Percentiles rank a stretch among this genome's conserved stretches.
phyloP scores from a whole-genome alignment of 2,888 invertebrate species.

The Coelopa pilipes region DNA sequence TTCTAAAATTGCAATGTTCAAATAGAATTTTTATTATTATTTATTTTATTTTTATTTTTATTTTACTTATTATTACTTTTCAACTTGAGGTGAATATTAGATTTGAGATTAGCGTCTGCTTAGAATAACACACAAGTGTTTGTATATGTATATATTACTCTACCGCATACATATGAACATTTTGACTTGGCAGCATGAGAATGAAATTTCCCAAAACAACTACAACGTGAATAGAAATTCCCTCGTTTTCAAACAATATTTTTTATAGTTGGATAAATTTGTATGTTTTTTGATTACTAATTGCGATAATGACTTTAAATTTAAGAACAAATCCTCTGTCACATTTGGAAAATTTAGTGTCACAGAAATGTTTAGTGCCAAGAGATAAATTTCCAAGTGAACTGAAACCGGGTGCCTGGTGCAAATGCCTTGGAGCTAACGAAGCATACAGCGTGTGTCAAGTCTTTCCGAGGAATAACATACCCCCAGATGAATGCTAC shows the following conservation, averaged over 20 bases:
- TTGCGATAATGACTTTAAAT: conserved; percentile 38
- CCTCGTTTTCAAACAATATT: not conserved
- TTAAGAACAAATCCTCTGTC: conserved; percentile 48
- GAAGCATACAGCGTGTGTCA: conserved; percentile 48
- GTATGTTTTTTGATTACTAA: not conserved
- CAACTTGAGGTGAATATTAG: too few relatives aligned
- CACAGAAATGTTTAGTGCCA: conserved; percentile 51
- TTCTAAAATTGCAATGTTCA: too few relatives aligned
- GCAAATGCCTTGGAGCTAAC: conserved; percentile 48
- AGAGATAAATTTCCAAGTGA: conserved; percentile 37
- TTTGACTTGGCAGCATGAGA: too few relatives aligned
- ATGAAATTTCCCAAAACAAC: conserved; percentile 13
- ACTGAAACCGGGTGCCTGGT: conserved; percentile 44
- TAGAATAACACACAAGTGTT: too few relatives aligned
- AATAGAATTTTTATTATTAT: too few relatives aligned
- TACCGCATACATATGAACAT: too few relatives aligned
- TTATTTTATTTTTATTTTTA: too few relatives aligned
- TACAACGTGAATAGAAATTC: not conserved
- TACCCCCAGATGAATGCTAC: conserved; percentile 50
- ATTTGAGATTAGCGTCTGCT: too few relatives aligned
- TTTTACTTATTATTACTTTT: too few relatives aligned
- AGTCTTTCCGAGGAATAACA: conserved; percentile 44
- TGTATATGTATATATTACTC: too few relatives aligned
- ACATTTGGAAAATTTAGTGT: conserved; percentile 45
- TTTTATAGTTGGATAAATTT: not conserved